Evolutionary conservation across 2,888 invertebrate species (phyloP).

Genomic region (Ceratothoa steindachneri): DNA sequence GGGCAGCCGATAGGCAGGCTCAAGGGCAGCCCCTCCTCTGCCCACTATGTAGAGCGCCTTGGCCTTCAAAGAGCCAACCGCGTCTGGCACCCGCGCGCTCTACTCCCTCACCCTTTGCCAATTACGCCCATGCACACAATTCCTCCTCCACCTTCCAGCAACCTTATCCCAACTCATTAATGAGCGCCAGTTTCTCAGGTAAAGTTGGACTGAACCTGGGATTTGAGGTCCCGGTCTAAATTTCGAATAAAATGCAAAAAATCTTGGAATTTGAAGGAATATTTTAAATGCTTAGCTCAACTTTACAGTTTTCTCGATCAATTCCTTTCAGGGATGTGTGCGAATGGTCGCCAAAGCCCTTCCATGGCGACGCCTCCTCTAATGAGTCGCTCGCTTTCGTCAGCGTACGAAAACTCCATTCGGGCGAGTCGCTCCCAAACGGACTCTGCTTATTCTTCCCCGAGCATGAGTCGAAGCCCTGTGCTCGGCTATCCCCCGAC

Average conservation of each 20-base stretch:
- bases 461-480: slow-evolving; percentile 8
- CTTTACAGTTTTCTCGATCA: no score
- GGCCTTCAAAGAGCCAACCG: slow-evolving; percentile 6
- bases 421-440: slow-evolving; percentile 12
- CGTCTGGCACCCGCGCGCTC: slow-evolving; percentile 14
- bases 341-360: slow-evolving; percentile 28
- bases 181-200: slow-evolving; percentile 43
- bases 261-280: no score
- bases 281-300: no score
- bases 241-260: no score
- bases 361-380: neutral
- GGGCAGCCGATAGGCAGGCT: slow-evolving; percentile 48
- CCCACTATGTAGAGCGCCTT: slow-evolving; percentile 42
- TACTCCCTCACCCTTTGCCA: slow-evolving; percentile 9
- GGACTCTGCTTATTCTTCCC: slow-evolving; percentile 42
- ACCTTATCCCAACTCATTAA: slow-evolving; percentile 18
- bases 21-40: slow-evolving; percentile 42
- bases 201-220: no score
- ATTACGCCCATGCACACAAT: neutral
- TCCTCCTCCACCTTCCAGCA: slow-evolving; percentile 6
- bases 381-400: slow-evolving; percentile 34
- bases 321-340: slow-evolving; percentile 25
- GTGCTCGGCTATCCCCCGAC: slow-evolving; percentile 21
- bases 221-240: no score
- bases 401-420: slow-evolving; percentile 25